Evolutionary conservation across 2,113 vertebrate genomes (phyloP).

Genomic region (Phasianus colchicus): DNA sequence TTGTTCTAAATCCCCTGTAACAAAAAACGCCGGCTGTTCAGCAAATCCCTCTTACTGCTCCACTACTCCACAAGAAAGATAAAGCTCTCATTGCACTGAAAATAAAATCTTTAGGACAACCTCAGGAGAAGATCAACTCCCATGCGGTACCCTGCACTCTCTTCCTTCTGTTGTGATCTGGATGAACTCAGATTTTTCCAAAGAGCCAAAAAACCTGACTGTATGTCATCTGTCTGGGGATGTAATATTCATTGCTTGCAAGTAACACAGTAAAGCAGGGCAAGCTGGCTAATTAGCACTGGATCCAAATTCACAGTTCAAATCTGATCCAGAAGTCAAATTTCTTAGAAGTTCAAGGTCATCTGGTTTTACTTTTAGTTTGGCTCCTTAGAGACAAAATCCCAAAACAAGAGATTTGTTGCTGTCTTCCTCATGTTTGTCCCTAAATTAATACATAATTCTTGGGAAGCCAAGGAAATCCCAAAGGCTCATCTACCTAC

Average conservation of each 20-base stretch:
- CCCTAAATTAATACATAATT: not conserved
- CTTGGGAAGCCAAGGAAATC: constrained; percentile 1
- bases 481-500: not conserved
- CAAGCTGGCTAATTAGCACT: not conserved
- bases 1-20: not conserved
- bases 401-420: not conserved
- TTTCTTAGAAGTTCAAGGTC: not conserved
- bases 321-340: not conserved
- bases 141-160: accelerated
- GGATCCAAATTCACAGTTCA: not conserved
- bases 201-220: not conserved
- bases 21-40: not conserved
- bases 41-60: not conserved
- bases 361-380: not conserved
- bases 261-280: not conserved
- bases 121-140: not conserved
- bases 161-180: not conserved
- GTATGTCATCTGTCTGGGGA: not conserved
- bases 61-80: not conserved
- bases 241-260: not conserved
- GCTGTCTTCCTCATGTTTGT: not conserved
- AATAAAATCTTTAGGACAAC: not conserved
- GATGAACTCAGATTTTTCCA: not conserved
- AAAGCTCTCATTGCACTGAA: not conserved
- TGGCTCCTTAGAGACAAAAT: not conserved